Evolutionary conservation across 2,797 vertebrate genomes (phyloP).

Genomic region (Liparis tanakae): DNA sequence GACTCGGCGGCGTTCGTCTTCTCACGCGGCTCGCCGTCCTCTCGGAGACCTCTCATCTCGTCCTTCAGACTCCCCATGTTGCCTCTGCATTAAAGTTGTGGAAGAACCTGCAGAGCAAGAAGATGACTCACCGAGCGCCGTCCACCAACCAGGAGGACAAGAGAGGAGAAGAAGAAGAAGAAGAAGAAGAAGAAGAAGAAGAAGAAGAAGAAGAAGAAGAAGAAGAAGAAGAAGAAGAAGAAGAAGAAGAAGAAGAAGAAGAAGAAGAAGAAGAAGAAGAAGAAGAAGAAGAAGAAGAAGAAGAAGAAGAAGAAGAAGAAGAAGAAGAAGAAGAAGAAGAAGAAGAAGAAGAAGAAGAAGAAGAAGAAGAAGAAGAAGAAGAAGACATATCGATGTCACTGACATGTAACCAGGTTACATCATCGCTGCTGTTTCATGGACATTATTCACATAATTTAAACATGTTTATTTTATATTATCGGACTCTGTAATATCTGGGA

Average conservation of each 20-base stretch:
- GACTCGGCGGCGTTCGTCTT: constrained; percentile 55
- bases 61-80: constrained; percentile 80
- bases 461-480: constrained; percentile 6
- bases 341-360: constrained; percentile 7
- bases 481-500: constrained; percentile 1
- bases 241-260: constrained; percentile 16
- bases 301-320: background rate
- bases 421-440: constrained; percentile 21
- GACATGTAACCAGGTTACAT: constrained; percentile 31
- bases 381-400: constrained; percentile 4
- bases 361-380: constrained; percentile 19
- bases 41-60: constrained; percentile 62
- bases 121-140: constrained; percentile 38
- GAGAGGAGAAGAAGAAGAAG: constrained; percentile 25
- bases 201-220: constrained; percentile 1
- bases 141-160: constrained; percentile 23
- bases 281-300: constrained; percentile 14
- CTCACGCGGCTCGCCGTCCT: constrained; percentile 61
- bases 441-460: constrained; percentile 31
- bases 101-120: constrained; percentile 65
- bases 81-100: constrained; percentile 42
- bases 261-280: constrained; percentile 14
- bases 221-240: constrained; percentile 12
- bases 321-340: constrained; percentile 5
- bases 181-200: background rate